These are phyloP conservation scores for Nyctalus aviator DNA, from an alignment of 2,797 vertebrate genomes.

Conservation along the genomic window DNA sequence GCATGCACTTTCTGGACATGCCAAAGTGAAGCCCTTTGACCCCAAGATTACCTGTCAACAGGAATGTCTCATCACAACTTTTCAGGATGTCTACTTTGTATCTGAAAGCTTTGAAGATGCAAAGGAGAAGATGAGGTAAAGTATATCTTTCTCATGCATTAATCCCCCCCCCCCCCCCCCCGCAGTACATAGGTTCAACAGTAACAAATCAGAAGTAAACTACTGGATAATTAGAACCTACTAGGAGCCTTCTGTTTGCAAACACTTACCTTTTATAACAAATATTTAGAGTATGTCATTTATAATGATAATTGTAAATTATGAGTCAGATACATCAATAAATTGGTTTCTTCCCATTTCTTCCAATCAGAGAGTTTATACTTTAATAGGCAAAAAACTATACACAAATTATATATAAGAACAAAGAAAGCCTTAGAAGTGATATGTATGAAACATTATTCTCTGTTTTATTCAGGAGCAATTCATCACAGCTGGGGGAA, in stretches of 20 bases:
- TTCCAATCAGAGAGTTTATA: conserved; percentile 39
- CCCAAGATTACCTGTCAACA: conserved; percentile 95
- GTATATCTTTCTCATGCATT: not conserved
- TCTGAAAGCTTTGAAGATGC: conserved; percentile 98
- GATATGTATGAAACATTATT: conserved; percentile 1
- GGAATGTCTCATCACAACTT: conserved; percentile 97
- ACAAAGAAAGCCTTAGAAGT: not conserved
- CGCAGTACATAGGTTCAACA: not conserved
- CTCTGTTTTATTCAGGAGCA: conserved; percentile 28
- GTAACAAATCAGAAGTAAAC: not conserved
- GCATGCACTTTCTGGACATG: conserved; percentile 94
- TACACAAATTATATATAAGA: not conserved
- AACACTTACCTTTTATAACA: not conserved
- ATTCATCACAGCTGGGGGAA: not conserved
- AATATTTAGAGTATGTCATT: conserved; percentile 17
- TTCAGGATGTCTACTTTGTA: conserved; percentile 97
- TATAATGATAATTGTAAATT: conserved; percentile 19
- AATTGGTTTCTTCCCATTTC: not conserved
- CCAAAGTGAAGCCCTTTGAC: conserved; percentile 95
- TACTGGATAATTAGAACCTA: not conserved
- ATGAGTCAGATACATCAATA: conserved; percentile 23
- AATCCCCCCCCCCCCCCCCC: not conserved
- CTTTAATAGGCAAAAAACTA: conserved; percentile 25
- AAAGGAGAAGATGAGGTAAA: conserved; percentile 97
- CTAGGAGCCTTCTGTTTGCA: not conserved